Evolutionary conservation across 1,140 invertebrate genomes (phyloP), one percentile per base, ranked within the genome.

Genomic region (Neodiprion virginianus): DNA sequence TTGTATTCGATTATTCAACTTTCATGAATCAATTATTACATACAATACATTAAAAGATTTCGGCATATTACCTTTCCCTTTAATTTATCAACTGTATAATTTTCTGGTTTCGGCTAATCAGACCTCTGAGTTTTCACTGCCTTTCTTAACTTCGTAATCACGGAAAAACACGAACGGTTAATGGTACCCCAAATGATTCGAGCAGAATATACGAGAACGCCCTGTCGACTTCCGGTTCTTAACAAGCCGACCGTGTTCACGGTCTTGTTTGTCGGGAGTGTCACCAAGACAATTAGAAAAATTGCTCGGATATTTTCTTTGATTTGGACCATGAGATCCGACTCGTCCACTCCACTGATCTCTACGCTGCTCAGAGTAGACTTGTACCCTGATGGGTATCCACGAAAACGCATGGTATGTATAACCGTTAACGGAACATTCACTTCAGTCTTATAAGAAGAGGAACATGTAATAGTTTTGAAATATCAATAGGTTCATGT

Each of bases 221-320:
- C n/a, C 11, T 61, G 11, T 61, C 11, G 53, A 61, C 53, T 61
- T 61, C 53, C 53, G 53, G 4, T 61, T 61, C 7, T 61, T 61
- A 61, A 61, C 53, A 61, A 61, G 53, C 53, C 53, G 11, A 40
- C 53, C 11, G n/a, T 7, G 4, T 8, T 14, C 11, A 17, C 53
- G 53, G 53, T 40, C 53, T 61, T 61, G 53, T 61, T 61, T 61
- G 53, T 61, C 8, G n/a, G n/a, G n/a, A 61, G n/a, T 61, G 53
- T 61, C 53, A 61, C 8, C 53, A 40, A 40, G 5, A 40, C 28
- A 40, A 40, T 40, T 5, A 5, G 28, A 40, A 40, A 40, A 40
- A 40, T 40, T 40, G 28, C 28, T 40, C 28, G 28, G 28, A 40
- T 40, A 40, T 40, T 40, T 40, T 40, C 28, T 40, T 4, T 40